Conservation (phyloP, 2,888 invertebrate species). For the Sympetrum striolatum region DNA sequence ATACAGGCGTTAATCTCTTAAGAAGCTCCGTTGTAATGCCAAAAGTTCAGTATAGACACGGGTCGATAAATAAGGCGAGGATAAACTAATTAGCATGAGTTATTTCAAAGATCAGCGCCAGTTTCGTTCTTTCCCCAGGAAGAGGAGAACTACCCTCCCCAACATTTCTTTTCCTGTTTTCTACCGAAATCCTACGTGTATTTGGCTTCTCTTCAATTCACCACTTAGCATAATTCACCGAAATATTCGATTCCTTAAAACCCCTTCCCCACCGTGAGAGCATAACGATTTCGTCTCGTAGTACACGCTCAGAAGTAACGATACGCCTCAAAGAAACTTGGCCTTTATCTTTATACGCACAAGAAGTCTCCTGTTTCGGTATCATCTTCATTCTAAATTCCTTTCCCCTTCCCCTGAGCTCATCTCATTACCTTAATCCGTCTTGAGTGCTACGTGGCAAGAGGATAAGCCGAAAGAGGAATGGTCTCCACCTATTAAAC, state of each 20-base stretch:
- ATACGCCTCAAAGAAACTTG: neutral
- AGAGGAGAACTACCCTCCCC: neutral
- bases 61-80: neutral
- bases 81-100: neutral
- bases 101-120: neutral
- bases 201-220: neutral
- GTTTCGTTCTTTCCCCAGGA: neutral
- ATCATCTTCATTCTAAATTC: neutral
- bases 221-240: neutral
- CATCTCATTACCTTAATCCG: constrained; percentile 17
- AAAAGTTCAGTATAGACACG: neutral
- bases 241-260: neutral
- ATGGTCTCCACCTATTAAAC: neutral
- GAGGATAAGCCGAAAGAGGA: neutral
- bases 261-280: neutral
- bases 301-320: neutral
- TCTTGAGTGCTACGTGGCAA: neutral
- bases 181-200: neutral
- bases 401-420: neutral
- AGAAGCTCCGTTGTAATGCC: neutral
- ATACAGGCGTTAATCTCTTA: neutral
- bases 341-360: neutral
- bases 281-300: neutral
- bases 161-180: neutral
- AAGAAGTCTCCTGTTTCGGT: neutral